Evolutionary conservation across 2,113 vertebrate genomes (phyloP).

Genomic region (Bubo bubo): DNA sequence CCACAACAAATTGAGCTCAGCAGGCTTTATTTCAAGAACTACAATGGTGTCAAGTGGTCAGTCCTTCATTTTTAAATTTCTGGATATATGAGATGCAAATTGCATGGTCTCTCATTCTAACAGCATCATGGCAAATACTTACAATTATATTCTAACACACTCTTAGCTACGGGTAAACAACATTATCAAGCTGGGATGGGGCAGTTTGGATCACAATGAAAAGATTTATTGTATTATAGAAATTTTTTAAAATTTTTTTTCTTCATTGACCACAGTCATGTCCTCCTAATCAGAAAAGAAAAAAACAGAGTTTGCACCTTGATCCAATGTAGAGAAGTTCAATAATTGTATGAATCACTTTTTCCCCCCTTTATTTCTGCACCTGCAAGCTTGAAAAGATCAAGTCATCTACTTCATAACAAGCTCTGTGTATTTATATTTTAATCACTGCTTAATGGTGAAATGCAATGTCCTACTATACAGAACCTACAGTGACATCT

Average conservation of each 20-base stretch:
- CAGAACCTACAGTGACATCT: background rate
- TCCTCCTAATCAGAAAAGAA: conserved; percentile 69
- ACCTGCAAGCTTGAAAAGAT: conserved; percentile 11
- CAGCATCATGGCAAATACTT: conserved; percentile 55
- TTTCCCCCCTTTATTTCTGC: background rate
- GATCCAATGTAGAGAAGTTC: background rate
- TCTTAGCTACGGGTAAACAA: conserved; percentile 65
- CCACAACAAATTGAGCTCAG: conserved; percentile 72
- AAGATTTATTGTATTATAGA: conserved; percentile 31
- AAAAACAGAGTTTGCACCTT: conserved; percentile 30
- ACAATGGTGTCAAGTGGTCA: conserved; percentile 74
- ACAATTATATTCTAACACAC: conserved; percentile 50
- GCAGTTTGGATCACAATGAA: conserved; percentile 46
- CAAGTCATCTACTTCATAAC: background rate
- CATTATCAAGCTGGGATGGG: conserved; percentile 46
- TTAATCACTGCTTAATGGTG: background rate
- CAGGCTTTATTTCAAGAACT: conserved; percentile 73
- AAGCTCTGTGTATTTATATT: background rate
- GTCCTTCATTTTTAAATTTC: conserved; percentile 75
- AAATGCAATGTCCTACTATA: rapidly evolving
- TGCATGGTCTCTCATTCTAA: conserved; percentile 60
- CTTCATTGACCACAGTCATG: conserved; percentile 51
- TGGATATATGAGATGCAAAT: conserved; percentile 72
- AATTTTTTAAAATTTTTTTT: conserved; percentile 1
- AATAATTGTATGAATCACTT: conserved; percentile 20